Percentiles rank a stretch among this genome's conserved stretches.
These are phyloP conservation scores for Scatophagus argus DNA, from an alignment of 2,113 vertebrate species.

Conservation along the genomic window DNA sequence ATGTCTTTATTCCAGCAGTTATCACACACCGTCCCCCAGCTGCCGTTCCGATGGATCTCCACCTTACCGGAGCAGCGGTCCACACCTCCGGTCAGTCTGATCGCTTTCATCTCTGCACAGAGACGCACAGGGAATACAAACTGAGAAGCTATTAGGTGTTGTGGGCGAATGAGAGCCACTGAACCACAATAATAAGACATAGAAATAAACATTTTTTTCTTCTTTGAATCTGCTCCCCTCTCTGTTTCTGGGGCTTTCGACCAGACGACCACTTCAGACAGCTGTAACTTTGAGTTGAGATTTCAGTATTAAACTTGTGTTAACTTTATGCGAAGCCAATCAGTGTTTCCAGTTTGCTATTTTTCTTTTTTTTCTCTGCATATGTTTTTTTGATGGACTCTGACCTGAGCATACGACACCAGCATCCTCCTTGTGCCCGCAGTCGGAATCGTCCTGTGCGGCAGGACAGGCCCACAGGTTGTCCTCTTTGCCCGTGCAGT, in stretches of 20 bases:
- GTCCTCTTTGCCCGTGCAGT: conserved; percentile 78
- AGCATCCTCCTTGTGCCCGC: conserved; percentile 84
- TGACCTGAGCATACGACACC: conserved; percentile 84
- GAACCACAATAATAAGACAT: too few species aligned
- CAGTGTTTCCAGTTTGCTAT: background rate
- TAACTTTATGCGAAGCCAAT: background rate
- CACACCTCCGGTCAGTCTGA: conserved; percentile 77
- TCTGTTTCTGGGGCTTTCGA: background rate
- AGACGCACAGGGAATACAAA: background rate
- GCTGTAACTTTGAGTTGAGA: background rate
- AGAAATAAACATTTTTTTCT: too few species aligned
- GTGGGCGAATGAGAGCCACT: too few species aligned
- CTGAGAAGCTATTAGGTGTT: background rate
- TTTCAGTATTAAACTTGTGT: background rate
- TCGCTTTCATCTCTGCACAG: conserved; percentile 74
- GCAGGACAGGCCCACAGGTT: conserved; percentile 78
- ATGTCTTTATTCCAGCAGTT: conserved; percentile 54
- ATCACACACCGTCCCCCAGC: conserved; percentile 79
- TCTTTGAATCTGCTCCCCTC: too few species aligned
- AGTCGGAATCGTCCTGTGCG: conserved; percentile 52
- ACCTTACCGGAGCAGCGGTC: conserved; percentile 81
- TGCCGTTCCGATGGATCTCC: conserved; percentile 82
- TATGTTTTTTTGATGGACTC: background rate
- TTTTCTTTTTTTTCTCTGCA: background rate
- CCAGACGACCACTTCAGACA: background rate